Conservation (phyloP, 2,888 invertebrate genomes). For the Nebria salina region DNA sequence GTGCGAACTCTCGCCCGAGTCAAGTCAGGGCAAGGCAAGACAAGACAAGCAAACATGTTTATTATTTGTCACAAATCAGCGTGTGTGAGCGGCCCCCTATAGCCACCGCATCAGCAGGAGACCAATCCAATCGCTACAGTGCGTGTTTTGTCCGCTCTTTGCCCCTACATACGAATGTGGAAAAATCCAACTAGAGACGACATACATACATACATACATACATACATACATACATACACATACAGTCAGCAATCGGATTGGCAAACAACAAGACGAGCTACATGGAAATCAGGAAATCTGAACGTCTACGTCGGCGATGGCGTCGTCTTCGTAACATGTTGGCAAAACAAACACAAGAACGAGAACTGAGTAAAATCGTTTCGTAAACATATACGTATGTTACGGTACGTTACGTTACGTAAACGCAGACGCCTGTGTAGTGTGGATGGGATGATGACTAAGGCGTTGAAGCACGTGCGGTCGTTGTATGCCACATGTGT, state of each 20-base stretch:
- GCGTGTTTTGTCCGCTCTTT: background rate
- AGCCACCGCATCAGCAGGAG: background rate
- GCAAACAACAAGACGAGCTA: background rate
- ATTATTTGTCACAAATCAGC: slow-evolving; percentile 30
- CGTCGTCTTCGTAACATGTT: background rate
- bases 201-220: background rate
- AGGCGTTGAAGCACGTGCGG: background rate
- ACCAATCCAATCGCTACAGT: slow-evolving; percentile 1
- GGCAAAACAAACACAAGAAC: background rate
- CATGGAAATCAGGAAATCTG: background rate
- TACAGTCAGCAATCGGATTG: background rate
- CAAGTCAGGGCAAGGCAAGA: background rate
- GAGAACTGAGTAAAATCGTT: background rate
- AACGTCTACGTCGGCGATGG: background rate
- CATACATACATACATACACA: no score
- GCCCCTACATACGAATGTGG: background rate
- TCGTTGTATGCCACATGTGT: background rate
- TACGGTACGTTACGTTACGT: no score
- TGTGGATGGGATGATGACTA: background rate
- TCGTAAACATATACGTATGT: background rate
- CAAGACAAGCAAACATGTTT: slow-evolving; percentile 23
- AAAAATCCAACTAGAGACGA: background rate
- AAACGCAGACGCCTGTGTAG: background rate
- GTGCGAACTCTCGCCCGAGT: background rate
- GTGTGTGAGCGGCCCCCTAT: slow-evolving; percentile 1